Base-by-base conservation (phyloP, 1,140 invertebrate species). In the Trichoplusia ni region DNA sequence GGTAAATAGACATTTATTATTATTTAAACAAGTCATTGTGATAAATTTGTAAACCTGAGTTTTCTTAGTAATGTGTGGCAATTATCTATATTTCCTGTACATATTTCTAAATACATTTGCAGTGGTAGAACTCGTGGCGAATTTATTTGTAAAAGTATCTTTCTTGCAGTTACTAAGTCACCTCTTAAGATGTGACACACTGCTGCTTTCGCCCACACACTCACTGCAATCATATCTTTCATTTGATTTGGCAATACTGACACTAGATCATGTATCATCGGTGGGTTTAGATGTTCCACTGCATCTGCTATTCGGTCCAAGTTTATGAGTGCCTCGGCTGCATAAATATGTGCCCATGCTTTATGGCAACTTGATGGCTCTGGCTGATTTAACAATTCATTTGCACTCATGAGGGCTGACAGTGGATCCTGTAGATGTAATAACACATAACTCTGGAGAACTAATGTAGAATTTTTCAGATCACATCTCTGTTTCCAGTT, bases 301-400 rank as follows among this genome's bases (percentile, higher is more conserved):
- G 97, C 97, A 86, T 98, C 97, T 2, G 92, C 91, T 37, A 97
- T 94, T 91, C 94, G 94, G 77, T 98, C 95, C 77, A 97, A 87
- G 53, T 95, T 93, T 67, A 98, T 94, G n/a, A 97, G 88, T 35
- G 97, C 95, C 88, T 99, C 97, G 0, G 96, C 97, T 13, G 95
- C 95, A 86, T 98, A 98, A 67, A 98, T 93, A 85, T 97, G 95
- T 0, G 94, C 96, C 63, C 98, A 91, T 63, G 97, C 94, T 84
- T 95, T 96, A 69, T 76, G 92, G 80, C 74, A 76, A 58, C 75
- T 84, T 0, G 83, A 85, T 4, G 78, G 77, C 71, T 87, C 85
- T 31, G 78, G 35, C 54, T 95, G 94, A 51, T 81, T 91, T 14
- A 96, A 80, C 9, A 97, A 82, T 21, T 93, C 90, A 79, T 94